Evolutionary conservation across 2,888 invertebrate genomes (phyloP).

Genomic region (Tillus elongatus): DNA sequence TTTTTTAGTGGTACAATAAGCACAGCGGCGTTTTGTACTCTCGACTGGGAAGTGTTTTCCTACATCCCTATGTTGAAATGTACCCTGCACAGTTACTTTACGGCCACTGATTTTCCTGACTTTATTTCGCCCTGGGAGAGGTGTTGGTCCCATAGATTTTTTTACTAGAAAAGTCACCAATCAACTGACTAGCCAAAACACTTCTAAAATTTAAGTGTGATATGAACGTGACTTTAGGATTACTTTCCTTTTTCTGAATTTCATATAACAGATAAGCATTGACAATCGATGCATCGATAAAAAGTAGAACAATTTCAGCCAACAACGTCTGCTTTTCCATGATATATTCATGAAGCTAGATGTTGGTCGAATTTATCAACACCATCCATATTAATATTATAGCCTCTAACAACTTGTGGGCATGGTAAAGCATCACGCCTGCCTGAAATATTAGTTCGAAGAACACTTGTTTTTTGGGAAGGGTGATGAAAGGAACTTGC

Average conservation of each 20-base stretch:
- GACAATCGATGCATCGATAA: conserved; percentile 2
- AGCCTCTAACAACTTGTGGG: conserved; percentile 4
- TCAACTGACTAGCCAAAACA: conserved; percentile 3
- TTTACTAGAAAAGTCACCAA: too few relatives aligned
- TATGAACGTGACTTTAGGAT: background rate
- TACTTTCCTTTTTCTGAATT: conserved; percentile 1
- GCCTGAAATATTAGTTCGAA: background rate
- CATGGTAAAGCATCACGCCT: conserved; percentile 1
- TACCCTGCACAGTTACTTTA: conserved; percentile 2
- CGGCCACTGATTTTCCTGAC: background rate
- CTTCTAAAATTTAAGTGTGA: conserved; percentile 2
- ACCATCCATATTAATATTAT: conserved; percentile 2
- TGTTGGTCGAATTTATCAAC: conserved; percentile 3
- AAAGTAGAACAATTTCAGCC: conserved; percentile 1
- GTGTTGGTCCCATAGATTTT: too few relatives aligned
- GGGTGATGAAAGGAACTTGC: conserved; percentile 2
- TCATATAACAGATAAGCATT: conserved; percentile 1
- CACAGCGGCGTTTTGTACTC: conserved; percentile 4
- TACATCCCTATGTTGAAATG: background rate
- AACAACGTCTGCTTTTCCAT: conserved; percentile 2
- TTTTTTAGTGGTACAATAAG: too few relatives aligned
- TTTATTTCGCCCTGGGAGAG: conserved; percentile 1
- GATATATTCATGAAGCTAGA: too few relatives aligned
- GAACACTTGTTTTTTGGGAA: conserved; percentile 2
- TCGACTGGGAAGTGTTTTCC: conserved; percentile 4